Conservation (phyloP, 1,140 invertebrate genomes). For the Adelges cooleyi region DNA sequence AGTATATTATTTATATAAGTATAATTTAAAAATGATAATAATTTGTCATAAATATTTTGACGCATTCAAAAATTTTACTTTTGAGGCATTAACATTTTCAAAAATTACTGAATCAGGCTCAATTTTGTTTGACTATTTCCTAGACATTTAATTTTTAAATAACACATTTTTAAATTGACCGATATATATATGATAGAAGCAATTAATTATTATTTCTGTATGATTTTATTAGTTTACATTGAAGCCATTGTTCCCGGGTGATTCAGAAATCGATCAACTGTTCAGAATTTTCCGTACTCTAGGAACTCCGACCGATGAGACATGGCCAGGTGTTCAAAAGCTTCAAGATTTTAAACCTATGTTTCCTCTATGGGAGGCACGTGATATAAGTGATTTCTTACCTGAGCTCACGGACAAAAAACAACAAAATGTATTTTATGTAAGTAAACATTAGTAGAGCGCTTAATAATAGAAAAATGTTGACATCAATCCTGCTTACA, state of each 20-base stretch:
- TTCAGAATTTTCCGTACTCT: conserved; percentile 85
- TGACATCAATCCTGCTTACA: neutral
- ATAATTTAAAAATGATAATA: no score
- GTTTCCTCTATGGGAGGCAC: conserved; percentile 74
- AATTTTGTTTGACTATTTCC: no score
- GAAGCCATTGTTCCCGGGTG: conserved; percentile 78
- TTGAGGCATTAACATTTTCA: no score
- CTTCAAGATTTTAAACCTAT: conserved; percentile 78
- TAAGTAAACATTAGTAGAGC: conserved; percentile 37
- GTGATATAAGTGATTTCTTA: conserved; percentile 44
- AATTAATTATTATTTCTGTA: no score
- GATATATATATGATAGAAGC: no score
- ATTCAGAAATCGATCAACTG: conserved; percentile 94
- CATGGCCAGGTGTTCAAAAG: conserved; percentile 71
- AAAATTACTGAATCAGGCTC: no score
- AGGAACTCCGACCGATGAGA: conserved; percentile 73
- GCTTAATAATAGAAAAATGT: conserved; percentile 6
- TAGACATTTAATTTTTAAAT: no score
- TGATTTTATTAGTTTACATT: conserved; percentile 52
- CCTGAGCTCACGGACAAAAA: conserved; percentile 46
- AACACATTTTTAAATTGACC: no score
- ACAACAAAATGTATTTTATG: conserved; percentile 52
- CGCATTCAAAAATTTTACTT: no score
- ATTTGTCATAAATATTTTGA: no score
- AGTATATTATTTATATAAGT: no score